These are phyloP conservation scores for Tringa solitaria DNA, from an alignment of 2,113 vertebrate species.

Conservation along the genomic window DNA sequence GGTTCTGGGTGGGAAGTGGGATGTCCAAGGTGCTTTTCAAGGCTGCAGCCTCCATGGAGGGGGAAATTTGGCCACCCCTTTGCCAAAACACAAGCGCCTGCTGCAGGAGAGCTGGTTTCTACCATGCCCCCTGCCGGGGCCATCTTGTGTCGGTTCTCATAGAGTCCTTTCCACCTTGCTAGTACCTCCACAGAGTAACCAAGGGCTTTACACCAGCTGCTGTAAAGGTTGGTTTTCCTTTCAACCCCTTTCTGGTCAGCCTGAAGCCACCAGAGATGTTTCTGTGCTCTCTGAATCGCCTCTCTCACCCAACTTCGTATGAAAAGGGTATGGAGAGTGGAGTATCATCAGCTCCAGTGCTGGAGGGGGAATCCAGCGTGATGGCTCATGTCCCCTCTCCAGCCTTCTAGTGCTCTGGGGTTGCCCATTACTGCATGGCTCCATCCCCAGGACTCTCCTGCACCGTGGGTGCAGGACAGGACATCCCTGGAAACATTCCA, in stretches of 20 bases:
- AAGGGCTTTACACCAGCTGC: rapidly evolving
- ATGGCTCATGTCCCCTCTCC: neutral
- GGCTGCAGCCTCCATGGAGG: neutral
- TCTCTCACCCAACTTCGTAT: rapidly evolving
- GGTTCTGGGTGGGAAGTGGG: neutral
- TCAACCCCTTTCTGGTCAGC: neutral
- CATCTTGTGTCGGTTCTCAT: rapidly evolving
- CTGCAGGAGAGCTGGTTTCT: neutral
- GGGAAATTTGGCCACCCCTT: neutral
- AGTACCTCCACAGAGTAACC: rapidly evolving
- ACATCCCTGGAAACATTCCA: neutral
- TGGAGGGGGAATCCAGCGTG: rapidly evolving
- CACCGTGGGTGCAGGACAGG: neutral
- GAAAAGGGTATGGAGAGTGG: no score
- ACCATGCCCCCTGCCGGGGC: no score
- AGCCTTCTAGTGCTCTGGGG: rapidly evolving
- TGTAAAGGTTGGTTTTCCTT: neutral
- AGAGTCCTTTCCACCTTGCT: neutral
- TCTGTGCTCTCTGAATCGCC: neutral
- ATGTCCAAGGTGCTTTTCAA: neutral
- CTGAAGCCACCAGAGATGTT: neutral
- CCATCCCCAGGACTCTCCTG: neutral
- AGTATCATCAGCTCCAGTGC: neutral
- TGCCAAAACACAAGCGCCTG: neutral
- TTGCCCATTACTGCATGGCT: neutral